Evolutionary conservation across 2,888 invertebrate genomes (phyloP), one percentile per base, ranked within the genome.

Genomic region (Ceramica pisi): DNA sequence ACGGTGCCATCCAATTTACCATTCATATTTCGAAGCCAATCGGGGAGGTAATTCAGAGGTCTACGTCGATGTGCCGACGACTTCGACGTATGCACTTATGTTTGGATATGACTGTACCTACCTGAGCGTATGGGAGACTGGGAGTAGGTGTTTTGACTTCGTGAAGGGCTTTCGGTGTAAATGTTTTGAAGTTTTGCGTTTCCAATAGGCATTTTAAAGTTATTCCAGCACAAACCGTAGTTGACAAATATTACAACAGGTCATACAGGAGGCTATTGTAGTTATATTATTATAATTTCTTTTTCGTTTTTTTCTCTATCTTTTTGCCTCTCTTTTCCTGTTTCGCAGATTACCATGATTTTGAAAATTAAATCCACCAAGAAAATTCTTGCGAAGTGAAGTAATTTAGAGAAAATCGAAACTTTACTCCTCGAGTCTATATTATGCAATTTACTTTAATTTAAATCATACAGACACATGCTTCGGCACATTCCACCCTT

Each of bases 21-120:
- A 94, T 95, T 94, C 94, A 95, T 95, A 95, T 94, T 94, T 94
- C 91, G 91, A 92, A 92, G 89, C 90, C 94, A 93, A 94, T 95
- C 91, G 93, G 73, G 80, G 85, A 90, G 90, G 94, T 94, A 94
- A 94, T 94, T 89, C 90, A 93, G 91, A 94, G 93, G 92, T 91
- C 94, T 89, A 84, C 84, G 81, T 57, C 78, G 77, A 85, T 80
- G 84, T 78, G 74, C 75, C 74, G 78, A 80, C 75, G 76, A 78
- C 57, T 75, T 73, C 75, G 75, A 78, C 59, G 76, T 72, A 84
- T 86, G 84, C 87, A 84, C 83, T 84, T 83, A 83, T 75, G 61
- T 79, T 71, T 71, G 67, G n/a, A n/a, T 74, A 60, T 46, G 72
- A 64, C 61, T 82, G 75, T 71, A 77, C 70, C 69, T 70, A 72